A percentile compares a stretch with the other conserved stretches of the same genome.
phyloP scores from a whole-genome alignment of 2,888 invertebrate genomes.

The Rhorus exstirpatorius region DNA sequence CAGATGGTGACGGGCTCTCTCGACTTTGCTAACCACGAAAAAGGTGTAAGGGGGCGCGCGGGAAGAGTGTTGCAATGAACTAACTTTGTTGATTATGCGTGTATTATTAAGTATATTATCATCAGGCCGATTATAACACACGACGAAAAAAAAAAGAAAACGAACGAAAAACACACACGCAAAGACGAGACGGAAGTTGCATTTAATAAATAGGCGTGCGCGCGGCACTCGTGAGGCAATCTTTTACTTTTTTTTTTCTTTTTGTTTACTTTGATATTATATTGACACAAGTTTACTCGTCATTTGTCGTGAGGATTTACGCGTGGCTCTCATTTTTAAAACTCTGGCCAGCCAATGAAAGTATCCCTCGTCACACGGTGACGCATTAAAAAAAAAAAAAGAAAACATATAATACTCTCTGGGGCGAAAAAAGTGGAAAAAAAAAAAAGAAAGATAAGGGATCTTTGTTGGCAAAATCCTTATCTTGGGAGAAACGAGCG shows the following conservation, averaged over 20 bases:
- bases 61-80: constrained; percentile 21
- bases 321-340: constrained; percentile 16
- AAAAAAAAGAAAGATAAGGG: too few relatives aligned
- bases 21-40: constrained; percentile 76
- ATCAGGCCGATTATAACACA: background rate
- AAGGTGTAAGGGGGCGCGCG: constrained; percentile 48
- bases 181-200: too few relatives aligned
- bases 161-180: too few relatives aligned
- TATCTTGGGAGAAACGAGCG: too few relatives aligned
- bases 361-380: too few relatives aligned
- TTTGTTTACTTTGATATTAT: too few relatives aligned
- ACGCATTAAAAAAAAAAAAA: constrained; percentile 3
- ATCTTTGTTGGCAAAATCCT: too few relatives aligned
- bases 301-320: constrained; percentile 45
- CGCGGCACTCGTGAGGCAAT: constrained; percentile 58
- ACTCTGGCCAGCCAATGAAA: constrained; percentile 7
- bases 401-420: constrained; percentile 24
- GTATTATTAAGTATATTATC: background rate
- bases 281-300: background rate
- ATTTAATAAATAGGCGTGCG: too few relatives aligned
- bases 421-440: too few relatives aligned
- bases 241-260: background rate
- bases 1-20: constrained; percentile 83
- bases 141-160: too few relatives aligned
- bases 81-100: constrained; percentile 25